These are phyloP conservation scores for Tromatobia lineatoria DNA, from an alignment of 2,888 invertebrate species.

Conservation along the genomic window DNA sequence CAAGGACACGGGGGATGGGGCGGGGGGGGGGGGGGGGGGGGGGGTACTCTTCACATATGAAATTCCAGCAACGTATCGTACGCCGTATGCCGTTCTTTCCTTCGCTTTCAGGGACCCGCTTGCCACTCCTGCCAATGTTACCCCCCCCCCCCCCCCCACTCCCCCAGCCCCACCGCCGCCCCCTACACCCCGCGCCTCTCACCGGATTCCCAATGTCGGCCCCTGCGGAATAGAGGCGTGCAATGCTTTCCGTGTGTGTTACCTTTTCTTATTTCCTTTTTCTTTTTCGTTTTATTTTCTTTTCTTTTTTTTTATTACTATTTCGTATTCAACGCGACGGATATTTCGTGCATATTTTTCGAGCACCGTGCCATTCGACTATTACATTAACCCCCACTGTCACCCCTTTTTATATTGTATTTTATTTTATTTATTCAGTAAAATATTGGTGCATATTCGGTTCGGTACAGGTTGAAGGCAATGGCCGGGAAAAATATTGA, in stretches of 20 bases:
- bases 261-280: constrained; percentile 63
- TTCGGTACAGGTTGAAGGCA: background rate
- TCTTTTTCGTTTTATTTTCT: constrained; percentile 51
- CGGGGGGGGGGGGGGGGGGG: constrained; percentile 17
- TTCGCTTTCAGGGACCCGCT: constrained; percentile 65
- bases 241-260: constrained; percentile 62
- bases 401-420: constrained; percentile 59
- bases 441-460: background rate
- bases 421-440: constrained; percentile 31
- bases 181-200: constrained; percentile 55
- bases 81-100: constrained; percentile 76
- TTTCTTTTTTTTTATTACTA: constrained; percentile 69
- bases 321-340: constrained; percentile 66
- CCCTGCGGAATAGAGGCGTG: constrained; percentile 64
- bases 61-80: constrained; percentile 76
- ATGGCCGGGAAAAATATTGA: background rate
- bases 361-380: constrained; percentile 54
- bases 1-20: constrained; percentile 34
- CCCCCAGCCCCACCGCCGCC: constrained; percentile 3
- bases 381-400: constrained; percentile 67
- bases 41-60: constrained; percentile 70
- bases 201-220: constrained; percentile 66
- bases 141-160: constrained; percentile 3
- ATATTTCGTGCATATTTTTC: constrained; percentile 62
- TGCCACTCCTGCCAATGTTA: constrained; percentile 49